Conservation (phyloP, 2,888 invertebrate species). For the Idaea aversata region DNA sequence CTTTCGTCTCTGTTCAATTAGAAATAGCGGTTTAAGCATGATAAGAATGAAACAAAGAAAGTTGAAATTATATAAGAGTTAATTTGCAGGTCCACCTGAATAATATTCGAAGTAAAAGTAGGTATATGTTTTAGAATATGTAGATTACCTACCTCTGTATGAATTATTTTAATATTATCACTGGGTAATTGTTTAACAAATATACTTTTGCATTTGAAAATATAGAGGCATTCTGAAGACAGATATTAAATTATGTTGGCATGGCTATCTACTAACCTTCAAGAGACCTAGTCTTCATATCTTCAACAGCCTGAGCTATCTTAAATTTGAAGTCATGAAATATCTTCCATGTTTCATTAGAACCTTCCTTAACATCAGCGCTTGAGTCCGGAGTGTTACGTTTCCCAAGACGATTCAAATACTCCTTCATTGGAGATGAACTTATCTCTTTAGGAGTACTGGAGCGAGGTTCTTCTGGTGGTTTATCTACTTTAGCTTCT, state of each 20-base stretch:
- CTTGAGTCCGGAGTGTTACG: conserved; percentile 82
- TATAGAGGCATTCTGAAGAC: conserved; percentile 1
- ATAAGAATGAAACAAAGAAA: neutral
- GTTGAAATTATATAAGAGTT: no score
- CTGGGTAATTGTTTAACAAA: no score
- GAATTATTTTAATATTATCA: no score
- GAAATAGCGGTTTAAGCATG: neutral
- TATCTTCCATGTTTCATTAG: conserved; percentile 85
- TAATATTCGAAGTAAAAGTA: no score
- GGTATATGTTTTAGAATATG: no score
- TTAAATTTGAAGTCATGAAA: conserved; percentile 87
- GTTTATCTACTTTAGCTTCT: conserved; percentile 51
- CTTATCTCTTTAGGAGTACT: conserved; percentile 57
- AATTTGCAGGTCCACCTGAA: no score
- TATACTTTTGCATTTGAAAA: conserved; percentile 3
- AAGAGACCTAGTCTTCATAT: conserved; percentile 84
- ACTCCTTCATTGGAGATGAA: conserved; percentile 79
- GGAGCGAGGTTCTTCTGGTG: conserved; percentile 45
- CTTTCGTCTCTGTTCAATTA: conserved; percentile 56
- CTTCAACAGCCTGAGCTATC: conserved; percentile 88
- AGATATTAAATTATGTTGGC: neutral
- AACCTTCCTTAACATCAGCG: conserved; percentile 60
- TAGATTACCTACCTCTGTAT: no score
- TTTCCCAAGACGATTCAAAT: conserved; percentile 80
- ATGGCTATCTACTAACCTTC: conserved; percentile 61